Conservation (phyloP, 1,140 invertebrate genomes). For the Neodiprion pinetum region DNA sequence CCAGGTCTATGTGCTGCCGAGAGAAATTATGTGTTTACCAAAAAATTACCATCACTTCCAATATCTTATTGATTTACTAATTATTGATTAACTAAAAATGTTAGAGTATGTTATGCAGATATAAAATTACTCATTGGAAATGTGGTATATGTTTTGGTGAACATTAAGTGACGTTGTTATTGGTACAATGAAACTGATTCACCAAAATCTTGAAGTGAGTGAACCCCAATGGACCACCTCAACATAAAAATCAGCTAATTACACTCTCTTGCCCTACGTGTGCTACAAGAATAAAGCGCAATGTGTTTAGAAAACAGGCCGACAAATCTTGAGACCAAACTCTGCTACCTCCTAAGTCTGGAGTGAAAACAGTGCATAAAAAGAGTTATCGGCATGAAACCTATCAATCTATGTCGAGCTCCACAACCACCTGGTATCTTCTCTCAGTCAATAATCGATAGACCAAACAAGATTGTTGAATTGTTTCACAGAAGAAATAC, state of each 20-base stretch:
- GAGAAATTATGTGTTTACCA: constrained; percentile 52
- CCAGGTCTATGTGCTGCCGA: constrained; percentile 48
- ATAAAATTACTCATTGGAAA: constrained; percentile 16
- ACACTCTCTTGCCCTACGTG: background rate
- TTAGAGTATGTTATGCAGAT: background rate
- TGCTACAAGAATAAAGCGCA: constrained; percentile 15
- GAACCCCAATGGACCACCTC: constrained; percentile 22
- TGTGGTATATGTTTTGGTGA: constrained; percentile 47
- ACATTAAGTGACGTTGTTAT: constrained; percentile 32
- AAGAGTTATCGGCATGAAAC: background rate
- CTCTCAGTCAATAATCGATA: background rate
- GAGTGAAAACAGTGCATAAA: background rate
- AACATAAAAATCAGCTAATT: background rate
- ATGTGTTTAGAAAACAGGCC: constrained; percentile 21
- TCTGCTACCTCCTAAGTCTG: background rate
- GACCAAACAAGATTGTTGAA: background rate
- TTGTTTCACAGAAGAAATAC: background rate
- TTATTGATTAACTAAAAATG: background rate
- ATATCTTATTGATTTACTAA: background rate
- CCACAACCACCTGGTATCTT: too few relatives aligned
- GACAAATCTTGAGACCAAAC: background rate
- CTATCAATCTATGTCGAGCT: too few relatives aligned
- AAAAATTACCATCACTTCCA: constrained; percentile 32
- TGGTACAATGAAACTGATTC: constrained; percentile 21
- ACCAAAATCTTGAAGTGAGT: constrained; percentile 33